A percentile compares a stretch with the other conserved stretches of the same genome.
phyloP scores from a whole-genome alignment of 2,113 vertebrate genomes.

The Neolamprologus tretocephalus region DNA sequence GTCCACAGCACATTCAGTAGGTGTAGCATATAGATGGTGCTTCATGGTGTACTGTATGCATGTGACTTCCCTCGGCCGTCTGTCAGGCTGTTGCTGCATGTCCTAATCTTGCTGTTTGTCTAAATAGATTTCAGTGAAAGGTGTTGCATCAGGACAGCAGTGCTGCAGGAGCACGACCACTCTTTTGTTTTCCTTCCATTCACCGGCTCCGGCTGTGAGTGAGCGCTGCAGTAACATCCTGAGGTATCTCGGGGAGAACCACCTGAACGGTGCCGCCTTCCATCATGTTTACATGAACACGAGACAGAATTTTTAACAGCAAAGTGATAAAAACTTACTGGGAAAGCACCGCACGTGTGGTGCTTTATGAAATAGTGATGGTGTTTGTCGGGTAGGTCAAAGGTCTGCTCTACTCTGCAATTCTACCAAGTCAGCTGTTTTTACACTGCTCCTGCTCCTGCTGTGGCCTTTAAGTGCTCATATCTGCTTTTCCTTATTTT shows the following conservation, averaged over 20 bases:
- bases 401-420: neutral
- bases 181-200: neutral
- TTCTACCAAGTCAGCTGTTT: neutral
- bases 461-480: neutral
- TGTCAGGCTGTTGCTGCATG: neutral
- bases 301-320: neutral
- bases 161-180: neutral
- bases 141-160: neutral
- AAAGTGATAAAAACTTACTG: neutral
- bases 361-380: neutral
- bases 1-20: neutral
- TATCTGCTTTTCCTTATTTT: neutral
- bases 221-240: neutral
- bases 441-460: neutral
- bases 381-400: neutral
- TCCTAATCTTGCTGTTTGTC: neutral
- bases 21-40: neutral
- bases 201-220: accelerated
- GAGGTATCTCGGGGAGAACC: neutral
- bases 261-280: neutral
- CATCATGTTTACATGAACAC: neutral
- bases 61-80: neutral
- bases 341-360: accelerated
- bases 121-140: neutral
- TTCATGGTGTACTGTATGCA: neutral